phyloP scores from a whole-genome alignment of 1,140 invertebrate species.

The Drosophila equinoxialis region DNA sequence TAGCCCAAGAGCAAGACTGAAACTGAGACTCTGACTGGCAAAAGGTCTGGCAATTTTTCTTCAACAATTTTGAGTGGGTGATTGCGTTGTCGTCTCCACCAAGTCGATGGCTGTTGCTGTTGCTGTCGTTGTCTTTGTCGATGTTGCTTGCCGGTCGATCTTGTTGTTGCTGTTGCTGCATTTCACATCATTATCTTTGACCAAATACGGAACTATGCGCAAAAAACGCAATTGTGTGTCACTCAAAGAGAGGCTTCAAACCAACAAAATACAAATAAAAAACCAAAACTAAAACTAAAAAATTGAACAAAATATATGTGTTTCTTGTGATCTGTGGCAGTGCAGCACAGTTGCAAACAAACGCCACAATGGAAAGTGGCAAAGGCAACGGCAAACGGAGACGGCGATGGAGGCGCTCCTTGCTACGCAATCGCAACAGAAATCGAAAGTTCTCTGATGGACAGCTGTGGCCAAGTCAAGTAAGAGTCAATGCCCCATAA shows the following conservation, averaged over 20 bases:
- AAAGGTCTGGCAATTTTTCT: slow-evolving; percentile 55
- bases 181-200: slow-evolving; percentile 81
- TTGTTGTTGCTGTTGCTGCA: slow-evolving; percentile 43
- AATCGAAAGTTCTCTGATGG: slow-evolving; percentile 81
- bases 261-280: slow-evolving; percentile 36
- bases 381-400: not conserved
- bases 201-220: slow-evolving; percentile 79
- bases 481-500: slow-evolving; percentile 63
- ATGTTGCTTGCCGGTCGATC: slow-evolving; percentile 17
- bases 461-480: slow-evolving; percentile 64
- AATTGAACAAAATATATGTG: slow-evolving; percentile 55
- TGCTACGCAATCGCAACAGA: slow-evolving; percentile 66
- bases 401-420: slow-evolving; percentile 14
- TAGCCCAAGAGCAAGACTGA: slow-evolving; percentile 15
- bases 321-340: slow-evolving; percentile 65
- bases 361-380: slow-evolving; percentile 64
- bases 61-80: slow-evolving; percentile 75
- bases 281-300: not conserved
- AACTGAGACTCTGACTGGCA: not conserved
- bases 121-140: slow-evolving; percentile 69
- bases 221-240: slow-evolving; percentile 79
- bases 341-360: slow-evolving; percentile 42
- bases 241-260: slow-evolving; percentile 69
- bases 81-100: slow-evolving; percentile 52
- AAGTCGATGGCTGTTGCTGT: slow-evolving; percentile 12